Base-by-base conservation (phyloP, 2,888 invertebrate species). In the Apamea epomidion region DNA sequence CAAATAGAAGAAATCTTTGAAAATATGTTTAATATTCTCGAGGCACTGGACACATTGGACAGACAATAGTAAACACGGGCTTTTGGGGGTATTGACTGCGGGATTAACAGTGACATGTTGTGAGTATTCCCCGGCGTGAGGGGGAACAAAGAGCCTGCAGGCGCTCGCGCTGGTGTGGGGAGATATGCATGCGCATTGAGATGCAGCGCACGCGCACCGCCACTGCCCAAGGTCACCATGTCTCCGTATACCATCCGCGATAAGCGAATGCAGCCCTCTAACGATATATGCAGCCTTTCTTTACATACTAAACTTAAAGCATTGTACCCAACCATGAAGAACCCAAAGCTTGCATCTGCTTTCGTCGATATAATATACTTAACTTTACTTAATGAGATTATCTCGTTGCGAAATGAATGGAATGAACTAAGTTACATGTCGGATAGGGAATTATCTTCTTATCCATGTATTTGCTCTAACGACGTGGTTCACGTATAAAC, bases 181-280 rank as follows among this genome's bases (percentile, higher is more conserved):
- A 91, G 92, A 92, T 91, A 90, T 91, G 91, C 90, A 90, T 87
- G 85, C 87, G 81, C 90, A 94, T 96, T 94, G 91, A 76, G 83
- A 96, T 95, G 93, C 96, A 83, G 80, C 82, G 90, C 96, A 96
- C 96, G 95, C 91, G 89, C 84, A 87, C 92, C 95, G 89, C 96
- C 91, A 90, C 89, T 89, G 88, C 88, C 87, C 95, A 95, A 95
- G 95, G 96, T 88, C 93, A 88, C 85, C 88, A 91, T 93, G 90
- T 91, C 90, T 92, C 87, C 85, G 78, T 82, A 87, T 85, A 69
- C 86, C 86, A 87, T 88, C 83, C 78, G 71, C 51, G 71, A 81
- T 70, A 68, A 70, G 48, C 69, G 58, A 78, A 77, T 42, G 29
- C 74, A 79, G 32, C 69, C 70, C 72, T 81, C 74, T 81, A 68